phyloP scores from a whole-genome alignment of 2,888 invertebrate genomes.

The Cephalotes varians region DNA sequence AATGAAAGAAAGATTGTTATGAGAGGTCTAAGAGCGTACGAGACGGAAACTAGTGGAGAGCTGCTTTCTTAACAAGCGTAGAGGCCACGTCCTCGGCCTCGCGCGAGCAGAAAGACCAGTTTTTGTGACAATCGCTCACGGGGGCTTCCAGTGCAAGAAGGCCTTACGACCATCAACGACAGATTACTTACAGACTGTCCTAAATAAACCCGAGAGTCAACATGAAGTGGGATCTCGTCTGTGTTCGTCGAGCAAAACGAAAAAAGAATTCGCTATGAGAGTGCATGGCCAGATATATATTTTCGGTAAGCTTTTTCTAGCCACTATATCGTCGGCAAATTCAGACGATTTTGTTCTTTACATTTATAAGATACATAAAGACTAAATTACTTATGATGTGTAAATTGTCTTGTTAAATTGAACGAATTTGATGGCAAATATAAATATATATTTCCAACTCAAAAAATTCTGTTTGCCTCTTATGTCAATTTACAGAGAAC shows the following conservation, averaged over 20 bases:
- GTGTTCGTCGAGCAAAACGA: constrained; percentile 10
- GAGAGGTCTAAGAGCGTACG: not conserved
- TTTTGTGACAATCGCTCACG: constrained; percentile 76
- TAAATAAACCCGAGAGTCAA: constrained; percentile 54
- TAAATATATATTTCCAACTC: not conserved
- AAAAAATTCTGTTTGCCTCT: not conserved
- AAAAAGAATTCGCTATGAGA: constrained; percentile 52
- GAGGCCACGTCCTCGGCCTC: constrained; percentile 70
- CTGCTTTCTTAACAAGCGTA: constrained; percentile 71
- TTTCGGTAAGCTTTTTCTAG: not conserved
- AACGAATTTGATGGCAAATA: not conserved
- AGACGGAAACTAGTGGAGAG: constrained; percentile 52
- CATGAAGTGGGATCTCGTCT: constrained; percentile 17
- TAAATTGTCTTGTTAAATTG: not conserved
- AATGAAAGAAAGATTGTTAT: not conserved
- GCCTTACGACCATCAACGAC: constrained; percentile 72
- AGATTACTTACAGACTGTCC: constrained; percentile 64
- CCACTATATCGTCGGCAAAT: not conserved
- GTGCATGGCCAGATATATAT: not conserved
- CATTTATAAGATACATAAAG: not conserved
- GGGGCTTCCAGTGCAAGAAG: constrained; percentile 64
- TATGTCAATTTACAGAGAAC: not conserved
- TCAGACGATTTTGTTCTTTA: not conserved
- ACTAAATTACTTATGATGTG: not conserved
- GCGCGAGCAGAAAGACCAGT: constrained; percentile 72